Evolutionary conservation across 2,888 invertebrate genomes (phyloP), one percentile per base, ranked within the genome.

Genomic region (Atherix ibis): DNA sequence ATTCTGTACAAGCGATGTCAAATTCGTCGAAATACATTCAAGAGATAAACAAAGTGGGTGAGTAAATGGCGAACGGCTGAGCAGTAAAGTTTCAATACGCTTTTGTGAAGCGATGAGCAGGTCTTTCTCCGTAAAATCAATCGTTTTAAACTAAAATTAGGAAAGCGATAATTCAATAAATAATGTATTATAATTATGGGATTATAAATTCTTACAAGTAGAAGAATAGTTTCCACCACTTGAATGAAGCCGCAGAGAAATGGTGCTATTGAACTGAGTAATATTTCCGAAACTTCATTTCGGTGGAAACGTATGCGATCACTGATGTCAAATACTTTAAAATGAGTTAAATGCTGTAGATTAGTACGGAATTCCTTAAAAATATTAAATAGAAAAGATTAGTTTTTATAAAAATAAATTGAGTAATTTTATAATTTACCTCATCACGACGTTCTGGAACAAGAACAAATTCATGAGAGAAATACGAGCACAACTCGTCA

Each of bases 21-120:
- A 49, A 42, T 73, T 73, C 54, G 68, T 68, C 22, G 57, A 62
- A 31, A 67, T 59, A 34, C 68, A 65, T 43, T 84, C 83, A 43
- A 84, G 63, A 26, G 78, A 77, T 37, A 85, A 64, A 44, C 75
- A 72, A 58, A 80, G 81, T 0, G 82, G 80, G 61, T 81, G 80
- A 9, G 67, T 62, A 34, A 52, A 49, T 35, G 54, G 51, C 10
- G 48, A 46, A 34, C 51, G 51, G 22, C 55, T 47, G 15, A 52
- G 51, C 3, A 73, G 50, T 24, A 62, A 47, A 14, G 51, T 48
- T 54, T 80, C 81, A 17, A 71, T 62, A 13, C 63, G 56, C 48
- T 66, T 64, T 50, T 83, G 82, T 2, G 68, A 62, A 32, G 62
- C 57, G 37, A 64, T 65, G 36, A 77, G 45, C 9, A 71, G 59